Base-by-base conservation (phyloP, 2,113 vertebrate species). In the Mormyrus lacerda region DNA sequence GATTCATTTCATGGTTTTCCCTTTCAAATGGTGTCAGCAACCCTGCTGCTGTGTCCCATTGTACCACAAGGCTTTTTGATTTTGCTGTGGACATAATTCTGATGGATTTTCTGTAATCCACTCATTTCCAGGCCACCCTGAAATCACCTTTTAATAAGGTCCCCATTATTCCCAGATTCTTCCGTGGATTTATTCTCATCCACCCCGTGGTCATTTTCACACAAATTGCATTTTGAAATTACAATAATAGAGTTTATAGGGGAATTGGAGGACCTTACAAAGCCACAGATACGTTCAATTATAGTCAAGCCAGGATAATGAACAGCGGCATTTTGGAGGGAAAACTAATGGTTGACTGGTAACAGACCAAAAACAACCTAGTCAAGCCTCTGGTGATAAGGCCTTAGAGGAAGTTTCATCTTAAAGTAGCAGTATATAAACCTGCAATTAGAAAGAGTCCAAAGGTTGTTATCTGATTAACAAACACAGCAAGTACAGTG, bases 401-500 rank as follows among this genome's bases (percentile, higher is more conserved):
- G 55, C 89, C 58, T 89, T 48, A 50, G n/a, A 27, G 55, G 47
- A 55, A 55, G 31, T 55, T 6, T n/a, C 83, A 4, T 15, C 4
- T 42, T 69, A 87, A 39, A 84, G 53, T 51, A 21, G 47, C 7
- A 89, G 87, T 89, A 89, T 27, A 87, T 19, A 87, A 47, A 10
- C 65, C 39, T 50, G 39, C 89, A 90, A 91, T 90, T 73, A 90
- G 53, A 88, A 61, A 79, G 69, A 84, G 39, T 85, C 69, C 88
- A 87, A 83, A 55, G 88, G 11, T 82, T 48, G 58, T 92, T 87
- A 90, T 90, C 85, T 90, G 88, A 93, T 92, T 89, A 89, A 88
- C 47, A 87, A 39, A 79, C 84, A 90, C n/a, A 91, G 73, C 47
- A 89, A 35, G 91, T 82, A 90, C 48, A 83, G 83, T 87, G 82